These are phyloP conservation scores for Lamellibrachia satsuma DNA, from an alignment of 2,888 invertebrate genomes.

Conservation along the genomic window DNA sequence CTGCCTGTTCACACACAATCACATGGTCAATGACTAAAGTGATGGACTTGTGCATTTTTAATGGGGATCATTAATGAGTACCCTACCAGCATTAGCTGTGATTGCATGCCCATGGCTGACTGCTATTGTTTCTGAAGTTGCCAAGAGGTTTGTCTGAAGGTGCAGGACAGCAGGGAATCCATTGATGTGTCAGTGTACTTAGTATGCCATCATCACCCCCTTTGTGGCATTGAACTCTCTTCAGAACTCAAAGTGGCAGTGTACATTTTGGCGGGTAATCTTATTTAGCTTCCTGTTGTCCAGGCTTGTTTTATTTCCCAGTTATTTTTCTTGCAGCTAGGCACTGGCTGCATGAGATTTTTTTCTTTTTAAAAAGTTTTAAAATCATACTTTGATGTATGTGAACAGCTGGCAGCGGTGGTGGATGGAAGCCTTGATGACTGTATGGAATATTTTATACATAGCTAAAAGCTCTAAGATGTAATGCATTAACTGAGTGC, in stretches of 20 bases:
- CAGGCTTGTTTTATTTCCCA: neutral
- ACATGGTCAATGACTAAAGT: neutral
- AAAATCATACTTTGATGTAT: neutral
- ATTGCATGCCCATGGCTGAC: neutral
- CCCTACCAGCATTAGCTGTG: neutral
- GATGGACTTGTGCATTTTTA: slow-evolving; percentile 17
- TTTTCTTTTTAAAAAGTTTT: neutral
- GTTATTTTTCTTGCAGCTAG: neutral
- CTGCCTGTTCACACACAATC: neutral
- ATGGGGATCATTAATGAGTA: neutral
- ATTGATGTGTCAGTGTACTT: neutral
- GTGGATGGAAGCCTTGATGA: neutral
- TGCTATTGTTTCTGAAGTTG: neutral
- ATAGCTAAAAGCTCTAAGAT: neutral
- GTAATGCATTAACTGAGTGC: neutral
- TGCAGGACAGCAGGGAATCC: neutral
- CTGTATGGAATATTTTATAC: neutral
- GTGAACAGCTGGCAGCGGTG: neutral
- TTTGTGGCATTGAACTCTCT: neutral
- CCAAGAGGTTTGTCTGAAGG: neutral
- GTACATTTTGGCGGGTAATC: neutral
- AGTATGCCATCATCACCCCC: slow-evolving; percentile 4
- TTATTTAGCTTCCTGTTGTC: neutral
- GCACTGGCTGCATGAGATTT: neutral
- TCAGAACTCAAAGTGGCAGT: neutral